Base-by-base conservation (phyloP, 2,113 vertebrate genomes). In the Talpa occidentalis region DNA sequence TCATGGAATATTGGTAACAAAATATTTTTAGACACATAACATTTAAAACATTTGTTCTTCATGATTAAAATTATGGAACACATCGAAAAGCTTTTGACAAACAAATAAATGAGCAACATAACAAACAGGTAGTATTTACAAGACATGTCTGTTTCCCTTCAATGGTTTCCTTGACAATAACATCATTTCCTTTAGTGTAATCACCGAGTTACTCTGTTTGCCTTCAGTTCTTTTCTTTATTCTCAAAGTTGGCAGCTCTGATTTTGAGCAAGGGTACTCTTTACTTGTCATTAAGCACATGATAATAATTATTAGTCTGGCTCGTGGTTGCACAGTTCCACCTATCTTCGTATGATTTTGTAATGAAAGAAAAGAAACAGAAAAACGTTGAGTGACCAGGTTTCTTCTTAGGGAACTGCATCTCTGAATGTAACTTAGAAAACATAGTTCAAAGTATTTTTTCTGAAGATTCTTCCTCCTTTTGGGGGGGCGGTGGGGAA, bases 141-240 rank as follows among this genome's bases (percentile, higher is more conserved):
- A 54, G 66, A 93, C 16, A 77, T 15, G 66, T 81, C 60, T 62
- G 26, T 15, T 81, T 94, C 42, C 3, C 1, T 72, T 64, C 54
- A 72, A 49, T 64, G 56, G 66, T 96, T 95, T 92, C 93, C 72
- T 85, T 85, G 94, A 77, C 84, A 95, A 70, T 90, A 80, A 7
- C 24, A 73, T 87, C 17, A 60, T 76, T 87, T 17, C 14, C 54
- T 3, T 66, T 52, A 47, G 19, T 70, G 5, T 79, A 87, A 95
- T 79, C 83, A 79, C 54, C 79, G 24, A 79, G 30, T 42, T 93
- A 86, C 52, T 94, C 86, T 78, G 47, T 85, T 94, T 84, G 22
- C 21, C 60, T 90, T 94, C 60, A 89, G 56, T 84, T 90, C 15
- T 90, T 60, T 88, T 92, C 40, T 93, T 92, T 96, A 54, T 87